Evolutionary conservation across 2,113 vertebrate species (phyloP).

Genomic region (Felis chaus): DNA sequence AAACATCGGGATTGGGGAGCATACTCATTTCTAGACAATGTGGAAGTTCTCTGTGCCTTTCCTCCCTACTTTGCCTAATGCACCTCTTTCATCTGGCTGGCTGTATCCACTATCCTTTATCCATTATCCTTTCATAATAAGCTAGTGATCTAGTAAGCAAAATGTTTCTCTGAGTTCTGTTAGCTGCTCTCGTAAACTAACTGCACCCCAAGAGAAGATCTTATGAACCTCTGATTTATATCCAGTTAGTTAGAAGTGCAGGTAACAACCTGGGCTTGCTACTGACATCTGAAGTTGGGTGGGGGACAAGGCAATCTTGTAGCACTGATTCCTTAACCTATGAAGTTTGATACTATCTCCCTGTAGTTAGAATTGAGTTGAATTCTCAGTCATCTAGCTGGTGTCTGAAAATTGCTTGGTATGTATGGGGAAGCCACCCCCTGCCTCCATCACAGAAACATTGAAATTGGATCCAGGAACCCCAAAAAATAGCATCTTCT

Average conservation of each 20-base stretch:
- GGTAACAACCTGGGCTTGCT: background rate
- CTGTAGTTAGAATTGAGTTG: background rate
- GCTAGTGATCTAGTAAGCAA: background rate
- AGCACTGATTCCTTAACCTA: background rate
- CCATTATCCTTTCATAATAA: background rate
- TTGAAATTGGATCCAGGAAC: background rate
- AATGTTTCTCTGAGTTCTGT: background rate
- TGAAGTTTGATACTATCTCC: background rate
- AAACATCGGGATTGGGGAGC: no score
- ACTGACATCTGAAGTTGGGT: background rate
- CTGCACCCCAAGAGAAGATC: background rate
- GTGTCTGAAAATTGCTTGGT: background rate
- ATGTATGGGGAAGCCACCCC: background rate
- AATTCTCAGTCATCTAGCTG: background rate
- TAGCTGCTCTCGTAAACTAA: background rate
- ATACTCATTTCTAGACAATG: background rate
- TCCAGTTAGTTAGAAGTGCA: background rate
- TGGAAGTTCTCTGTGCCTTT: background rate
- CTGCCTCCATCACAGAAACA: background rate
- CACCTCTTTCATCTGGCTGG: rapidly evolving
- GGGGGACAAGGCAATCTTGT: background rate
- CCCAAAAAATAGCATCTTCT: background rate
- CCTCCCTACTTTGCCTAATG: background rate
- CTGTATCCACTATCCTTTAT: background rate
- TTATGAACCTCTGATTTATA: background rate